phyloP scores from a whole-genome alignment of 1,140 invertebrate genomes.

The Periplaneta americana region DNA sequence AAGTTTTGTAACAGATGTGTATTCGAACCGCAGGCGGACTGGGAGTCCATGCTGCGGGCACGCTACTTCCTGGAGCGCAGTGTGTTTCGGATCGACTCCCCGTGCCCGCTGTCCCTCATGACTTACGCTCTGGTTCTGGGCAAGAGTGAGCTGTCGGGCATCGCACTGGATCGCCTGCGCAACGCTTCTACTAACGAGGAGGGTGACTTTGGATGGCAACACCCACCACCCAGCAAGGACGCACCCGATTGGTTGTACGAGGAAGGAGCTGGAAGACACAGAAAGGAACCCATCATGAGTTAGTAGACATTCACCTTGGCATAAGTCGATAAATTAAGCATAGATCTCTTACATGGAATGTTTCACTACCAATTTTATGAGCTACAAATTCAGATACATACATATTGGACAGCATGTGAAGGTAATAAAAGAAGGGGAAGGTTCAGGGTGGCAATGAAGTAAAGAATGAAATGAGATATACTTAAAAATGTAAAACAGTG shows the following conservation, averaged over 20 bases:
- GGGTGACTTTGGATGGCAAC: constrained; percentile 57
- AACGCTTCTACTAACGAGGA: constrained; percentile 56
- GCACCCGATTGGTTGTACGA: constrained; percentile 48
- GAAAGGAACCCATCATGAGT: constrained; percentile 3
- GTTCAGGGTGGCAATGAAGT: too few species aligned
- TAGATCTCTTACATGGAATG: too few species aligned
- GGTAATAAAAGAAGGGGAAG: too few species aligned
- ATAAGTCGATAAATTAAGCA: too few species aligned
- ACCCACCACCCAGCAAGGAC: constrained; percentile 1
- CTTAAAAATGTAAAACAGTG: too few species aligned
- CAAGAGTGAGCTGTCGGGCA: constrained; percentile 45
- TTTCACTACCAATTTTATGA: too few species aligned
- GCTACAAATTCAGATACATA: too few species aligned
- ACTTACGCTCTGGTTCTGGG: constrained; percentile 47
- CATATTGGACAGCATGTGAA: too few species aligned
- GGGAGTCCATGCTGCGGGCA: constrained; percentile 40
- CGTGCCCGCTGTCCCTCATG: constrained; percentile 47
- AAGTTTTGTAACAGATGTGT: too few species aligned
- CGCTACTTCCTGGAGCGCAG: constrained; percentile 50
- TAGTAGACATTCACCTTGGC: too few species aligned
- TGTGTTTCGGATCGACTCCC: constrained; percentile 44
- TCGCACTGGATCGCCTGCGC: constrained; percentile 45
- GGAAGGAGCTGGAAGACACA: constrained; percentile 10
- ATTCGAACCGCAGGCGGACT: constrained; percentile 45
- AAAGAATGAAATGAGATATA: too few species aligned